Conservation (phyloP, 2,797 vertebrate genomes). For the Pachyuromys duprasi region DNA sequence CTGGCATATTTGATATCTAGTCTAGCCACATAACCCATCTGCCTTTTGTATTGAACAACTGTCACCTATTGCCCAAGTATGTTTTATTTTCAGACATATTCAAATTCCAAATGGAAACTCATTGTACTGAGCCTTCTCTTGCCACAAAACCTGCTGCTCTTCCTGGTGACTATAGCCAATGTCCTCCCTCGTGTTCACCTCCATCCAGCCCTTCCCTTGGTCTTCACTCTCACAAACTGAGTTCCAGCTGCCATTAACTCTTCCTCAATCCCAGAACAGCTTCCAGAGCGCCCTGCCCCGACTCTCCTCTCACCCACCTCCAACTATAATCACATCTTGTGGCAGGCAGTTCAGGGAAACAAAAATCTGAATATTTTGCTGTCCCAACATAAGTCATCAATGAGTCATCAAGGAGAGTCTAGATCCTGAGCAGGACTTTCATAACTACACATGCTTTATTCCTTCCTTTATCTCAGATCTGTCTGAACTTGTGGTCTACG, state of each 20-base stretch:
- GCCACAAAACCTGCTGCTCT: background rate
- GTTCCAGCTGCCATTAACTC: background rate
- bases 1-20: background rate
- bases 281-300: background rate
- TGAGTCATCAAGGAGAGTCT: background rate
- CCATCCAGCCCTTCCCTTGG: background rate
- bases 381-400: background rate
- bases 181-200: background rate
- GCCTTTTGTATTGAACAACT: background rate
- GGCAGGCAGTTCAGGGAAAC: background rate
- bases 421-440: background rate
- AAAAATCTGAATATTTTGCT: background rate
- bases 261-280: background rate
- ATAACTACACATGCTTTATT: background rate
- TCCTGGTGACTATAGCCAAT: background rate
- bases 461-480: background rate
- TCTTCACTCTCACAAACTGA: background rate
- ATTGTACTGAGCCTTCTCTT: background rate
- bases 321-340: background rate
- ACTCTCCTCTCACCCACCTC: background rate
- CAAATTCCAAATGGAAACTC: background rate
- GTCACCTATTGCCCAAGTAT: background rate
- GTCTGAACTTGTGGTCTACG: background rate
- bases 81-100: conserved; percentile 27
- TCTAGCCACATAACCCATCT: background rate